A percentile compares a stretch with the other conserved stretches of the same genome.
phyloP scores from a whole-genome alignment of 37 sponge, comb jelly and placozoan genomes.

The Halisarca cf. caerulea region DNA sequence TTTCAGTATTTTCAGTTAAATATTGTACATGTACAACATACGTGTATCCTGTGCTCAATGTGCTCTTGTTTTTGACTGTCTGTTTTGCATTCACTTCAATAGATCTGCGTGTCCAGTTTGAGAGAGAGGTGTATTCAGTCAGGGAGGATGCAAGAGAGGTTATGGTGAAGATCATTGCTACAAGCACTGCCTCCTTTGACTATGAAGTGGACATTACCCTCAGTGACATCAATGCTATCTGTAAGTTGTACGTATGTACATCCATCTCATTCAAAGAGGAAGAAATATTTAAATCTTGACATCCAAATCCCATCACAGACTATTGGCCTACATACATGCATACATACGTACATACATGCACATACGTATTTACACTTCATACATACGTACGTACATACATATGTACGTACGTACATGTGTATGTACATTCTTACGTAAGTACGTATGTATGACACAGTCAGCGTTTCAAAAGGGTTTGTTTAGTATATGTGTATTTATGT shows the following conservation, averaged over 20 bases:
- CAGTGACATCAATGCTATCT: neutral
- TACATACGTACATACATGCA: neutral
- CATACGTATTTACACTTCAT: neutral
- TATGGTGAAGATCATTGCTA: neutral
- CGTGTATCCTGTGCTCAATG: too few species aligned
- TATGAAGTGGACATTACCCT: neutral
- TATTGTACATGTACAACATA: too few species aligned
- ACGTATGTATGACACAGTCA: too few species aligned
- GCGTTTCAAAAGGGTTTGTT: too few species aligned
- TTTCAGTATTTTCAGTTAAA: too few species aligned
- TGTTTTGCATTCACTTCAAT: too few species aligned
- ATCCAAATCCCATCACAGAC: neutral
- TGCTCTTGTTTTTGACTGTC: too few species aligned
- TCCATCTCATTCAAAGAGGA: neutral
- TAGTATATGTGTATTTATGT: too few species aligned
- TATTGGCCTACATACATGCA: neutral
- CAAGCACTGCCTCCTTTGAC: constrained; percentile 6
- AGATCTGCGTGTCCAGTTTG: neutral
- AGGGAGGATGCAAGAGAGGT: neutral
- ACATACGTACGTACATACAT: neutral
- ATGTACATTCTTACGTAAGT: too few species aligned
- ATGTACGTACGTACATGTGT: too few species aligned
- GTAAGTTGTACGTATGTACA: neutral
- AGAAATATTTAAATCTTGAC: neutral
- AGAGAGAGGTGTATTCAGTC: neutral